A percentile compares a stretch with the other conserved stretches of the same genome.
These are phyloP conservation scores for Moxostoma hubbsi DNA, from an alignment of 2,797 vertebrate species.

Conservation along the genomic window DNA sequence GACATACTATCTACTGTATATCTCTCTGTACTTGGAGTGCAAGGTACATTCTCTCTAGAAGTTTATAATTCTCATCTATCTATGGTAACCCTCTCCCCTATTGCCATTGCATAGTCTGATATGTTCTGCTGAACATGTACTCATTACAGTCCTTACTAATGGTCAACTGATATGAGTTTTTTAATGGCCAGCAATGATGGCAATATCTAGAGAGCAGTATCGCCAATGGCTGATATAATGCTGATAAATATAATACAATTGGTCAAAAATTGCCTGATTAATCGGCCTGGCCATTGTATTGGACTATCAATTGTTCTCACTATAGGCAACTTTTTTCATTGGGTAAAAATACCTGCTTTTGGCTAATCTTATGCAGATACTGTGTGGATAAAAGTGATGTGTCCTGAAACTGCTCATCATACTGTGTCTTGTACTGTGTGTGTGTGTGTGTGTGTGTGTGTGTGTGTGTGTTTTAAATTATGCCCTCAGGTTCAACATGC, in stretches of 20 bases:
- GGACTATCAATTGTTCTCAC: no score
- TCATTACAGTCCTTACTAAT: not conserved
- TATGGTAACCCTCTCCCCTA: constrained; percentile 50
- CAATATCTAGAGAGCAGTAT: not conserved
- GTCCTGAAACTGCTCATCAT: not conserved
- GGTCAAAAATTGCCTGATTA: no score
- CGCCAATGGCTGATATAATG: not conserved
- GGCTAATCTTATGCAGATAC: not conserved
- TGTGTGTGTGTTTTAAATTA: constrained; percentile 28
- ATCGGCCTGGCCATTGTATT: no score
- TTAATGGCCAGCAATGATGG: not conserved
- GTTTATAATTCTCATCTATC: no score
- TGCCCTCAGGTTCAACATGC: constrained; percentile 94
- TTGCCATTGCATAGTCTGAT: constrained; percentile 39
- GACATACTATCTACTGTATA: not conserved
- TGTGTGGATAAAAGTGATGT: not conserved
- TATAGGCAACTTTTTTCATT: not conserved
- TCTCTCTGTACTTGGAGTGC: not conserved
- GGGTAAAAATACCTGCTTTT: constrained; percentile 6
- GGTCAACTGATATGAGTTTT: not conserved
- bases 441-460: constrained; percentile 36
- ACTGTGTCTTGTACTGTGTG: constrained; percentile 2
- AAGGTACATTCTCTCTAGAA: not conserved
- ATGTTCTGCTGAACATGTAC: not conserved
- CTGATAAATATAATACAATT: not conserved